Conservation (phyloP, 2,797 vertebrate genomes). For the Glyptemys insculpta region DNA sequence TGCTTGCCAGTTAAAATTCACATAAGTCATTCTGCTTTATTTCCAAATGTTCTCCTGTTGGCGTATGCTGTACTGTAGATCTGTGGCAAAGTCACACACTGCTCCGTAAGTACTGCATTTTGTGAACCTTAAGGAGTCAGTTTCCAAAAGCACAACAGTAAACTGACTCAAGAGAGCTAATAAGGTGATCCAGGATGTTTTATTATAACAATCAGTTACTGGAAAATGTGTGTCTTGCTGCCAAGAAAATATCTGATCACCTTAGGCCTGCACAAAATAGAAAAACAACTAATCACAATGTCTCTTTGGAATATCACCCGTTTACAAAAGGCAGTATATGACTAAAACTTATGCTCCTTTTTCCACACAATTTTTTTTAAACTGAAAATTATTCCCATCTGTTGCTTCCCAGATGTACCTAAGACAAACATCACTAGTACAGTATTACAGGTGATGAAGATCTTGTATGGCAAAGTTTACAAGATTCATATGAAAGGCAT, state of each 20-base stretch:
- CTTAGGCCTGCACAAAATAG: constrained; percentile 28
- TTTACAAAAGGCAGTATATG: constrained; percentile 54
- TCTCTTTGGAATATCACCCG: constrained; percentile 28
- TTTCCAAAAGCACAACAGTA: constrained; percentile 29
- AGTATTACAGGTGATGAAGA: constrained; percentile 66
- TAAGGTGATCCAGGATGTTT: background rate
- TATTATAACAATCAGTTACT: background rate
- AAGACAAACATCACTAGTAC: constrained; percentile 7
- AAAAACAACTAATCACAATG: constrained; percentile 25
- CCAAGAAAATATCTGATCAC: background rate
- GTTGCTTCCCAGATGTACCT: constrained; percentile 60
- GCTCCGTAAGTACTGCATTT: background rate
- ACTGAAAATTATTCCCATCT: constrained; percentile 42
- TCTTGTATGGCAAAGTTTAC: constrained; percentile 49
- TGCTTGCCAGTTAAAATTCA: constrained; percentile 27
- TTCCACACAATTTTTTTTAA: constrained; percentile 58
- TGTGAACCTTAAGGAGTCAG: background rate
- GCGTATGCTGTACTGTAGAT: background rate
- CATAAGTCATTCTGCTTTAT: constrained; percentile 20
- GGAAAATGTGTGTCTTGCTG: background rate
- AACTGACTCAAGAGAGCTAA: constrained; percentile 16
- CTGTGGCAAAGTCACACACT: background rate
- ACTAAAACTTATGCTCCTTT: constrained; percentile 52
- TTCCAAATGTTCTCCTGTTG: background rate
- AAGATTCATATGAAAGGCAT: constrained; percentile 48